Evolutionary conservation across 2,888 invertebrate genomes (phyloP).

Genomic region (Nebria salina): DNA sequence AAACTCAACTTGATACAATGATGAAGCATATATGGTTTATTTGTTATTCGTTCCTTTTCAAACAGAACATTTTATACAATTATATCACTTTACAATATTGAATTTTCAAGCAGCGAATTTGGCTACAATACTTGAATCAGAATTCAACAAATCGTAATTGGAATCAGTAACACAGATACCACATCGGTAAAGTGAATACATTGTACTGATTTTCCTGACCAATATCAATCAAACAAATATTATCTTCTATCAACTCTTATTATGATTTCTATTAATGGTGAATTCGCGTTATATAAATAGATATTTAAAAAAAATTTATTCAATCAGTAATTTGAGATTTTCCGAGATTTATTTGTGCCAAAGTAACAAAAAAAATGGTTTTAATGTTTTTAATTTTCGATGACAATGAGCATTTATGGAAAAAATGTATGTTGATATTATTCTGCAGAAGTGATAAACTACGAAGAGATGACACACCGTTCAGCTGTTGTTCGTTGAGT

Average conservation of each 20-base stretch:
- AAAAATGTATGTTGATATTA: background rate
- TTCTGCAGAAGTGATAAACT: slow-evolving; percentile 8
- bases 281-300: background rate
- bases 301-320: background rate
- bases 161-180: background rate
- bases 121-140: too few species aligned
- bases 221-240: background rate
- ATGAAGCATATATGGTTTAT: too few species aligned
- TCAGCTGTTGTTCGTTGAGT: slow-evolving; percentile 71
- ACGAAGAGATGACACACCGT: slow-evolving; percentile 67
- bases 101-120: too few species aligned
- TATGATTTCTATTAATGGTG: background rate
- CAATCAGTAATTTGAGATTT: background rate
- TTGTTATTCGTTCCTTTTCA: too few species aligned
- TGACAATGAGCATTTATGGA: too few species aligned
- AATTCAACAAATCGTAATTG: background rate
- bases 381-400: background rate
- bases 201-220: background rate
- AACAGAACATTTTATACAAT: too few species aligned
- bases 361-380: background rate
- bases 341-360: background rate
- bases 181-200: background rate
- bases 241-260: background rate
- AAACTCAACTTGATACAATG: too few species aligned
- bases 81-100: too few species aligned